A percentile compares a stretch with the other conserved stretches of the same genome.
These are phyloP conservation scores for Champsocephalus gunnari DNA, from an alignment of 2,797 vertebrate genomes.

Conservation along the genomic window DNA sequence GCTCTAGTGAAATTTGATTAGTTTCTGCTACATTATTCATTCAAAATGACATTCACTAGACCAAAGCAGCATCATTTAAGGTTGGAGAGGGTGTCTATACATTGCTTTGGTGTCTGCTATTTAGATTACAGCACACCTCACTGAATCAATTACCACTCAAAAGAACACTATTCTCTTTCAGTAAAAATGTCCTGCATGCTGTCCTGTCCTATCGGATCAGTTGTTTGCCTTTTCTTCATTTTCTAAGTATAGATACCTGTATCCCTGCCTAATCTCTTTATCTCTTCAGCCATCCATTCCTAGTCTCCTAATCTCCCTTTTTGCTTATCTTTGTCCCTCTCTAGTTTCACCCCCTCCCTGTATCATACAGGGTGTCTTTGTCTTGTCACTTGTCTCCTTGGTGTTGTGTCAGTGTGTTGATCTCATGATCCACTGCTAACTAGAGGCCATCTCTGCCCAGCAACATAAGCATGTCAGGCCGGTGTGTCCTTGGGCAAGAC, in stretches of 20 bases:
- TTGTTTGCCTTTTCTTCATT: slow-evolving; percentile 1
- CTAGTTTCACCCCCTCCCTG: neutral
- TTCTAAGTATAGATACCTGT: neutral
- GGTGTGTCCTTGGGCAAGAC: no score
- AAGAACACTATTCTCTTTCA: slow-evolving; percentile 12
- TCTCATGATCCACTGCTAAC: slow-evolving; percentile 27
- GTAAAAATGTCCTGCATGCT: slow-evolving; percentile 3
- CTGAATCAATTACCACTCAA: slow-evolving; percentile 25
- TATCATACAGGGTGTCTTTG: slow-evolving; percentile 21
- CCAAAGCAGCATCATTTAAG: slow-evolving; percentile 4
- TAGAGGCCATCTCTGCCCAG: slow-evolving; percentile 22
- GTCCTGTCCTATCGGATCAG: neutral
- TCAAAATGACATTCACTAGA: slow-evolving; percentile 1
- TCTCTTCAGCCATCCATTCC: neutral
- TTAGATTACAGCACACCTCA: slow-evolving; percentile 14
- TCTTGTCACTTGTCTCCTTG: slow-evolving; percentile 27
- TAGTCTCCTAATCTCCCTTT: slow-evolving; percentile 7
- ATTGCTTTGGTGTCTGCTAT: slow-evolving; percentile 5
- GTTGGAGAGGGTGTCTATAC: slow-evolving; percentile 15
- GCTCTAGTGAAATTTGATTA: slow-evolving; percentile 3
- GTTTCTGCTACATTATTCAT: slow-evolving; percentile 1
- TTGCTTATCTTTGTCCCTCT: neutral
- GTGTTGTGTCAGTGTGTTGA: slow-evolving; percentile 22
- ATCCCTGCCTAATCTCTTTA: slow-evolving; percentile 16
- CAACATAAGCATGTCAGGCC: slow-evolving; percentile 20